Percentiles rank a stretch among this genome's conserved stretches.
Conservation (phyloP, 1,140 invertebrate genomes). For the Apis laboriosa region DNA sequence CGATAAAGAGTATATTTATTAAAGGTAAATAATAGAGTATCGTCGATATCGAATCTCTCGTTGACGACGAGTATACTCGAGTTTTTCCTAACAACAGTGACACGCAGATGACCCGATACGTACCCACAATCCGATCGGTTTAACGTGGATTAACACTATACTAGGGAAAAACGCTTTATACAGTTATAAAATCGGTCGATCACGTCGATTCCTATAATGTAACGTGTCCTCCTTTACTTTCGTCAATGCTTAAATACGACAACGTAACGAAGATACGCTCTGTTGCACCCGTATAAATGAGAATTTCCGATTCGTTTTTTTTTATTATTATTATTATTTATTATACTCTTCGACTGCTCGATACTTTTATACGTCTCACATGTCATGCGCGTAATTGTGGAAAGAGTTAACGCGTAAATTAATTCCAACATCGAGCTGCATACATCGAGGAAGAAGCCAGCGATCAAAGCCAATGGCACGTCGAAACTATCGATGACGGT, state of each 20-base stretch:
- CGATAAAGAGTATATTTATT: background rate
- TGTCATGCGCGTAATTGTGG: background rate
- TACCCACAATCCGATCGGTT: background rate
- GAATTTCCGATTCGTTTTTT: constrained; percentile 1
- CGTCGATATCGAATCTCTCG: background rate
- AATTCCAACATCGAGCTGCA: background rate
- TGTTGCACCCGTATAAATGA: constrained; percentile 13
- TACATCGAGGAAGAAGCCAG: background rate
- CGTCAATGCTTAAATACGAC: constrained; percentile 37
- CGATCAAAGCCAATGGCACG: background rate
- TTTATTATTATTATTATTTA: background rate
- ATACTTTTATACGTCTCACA: constrained; percentile 3
- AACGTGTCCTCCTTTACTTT: constrained; percentile 3
- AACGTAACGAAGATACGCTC: constrained; percentile 28
- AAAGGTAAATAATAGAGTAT: constrained; percentile 19
- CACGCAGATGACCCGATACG: no score
- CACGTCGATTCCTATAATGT: background rate
- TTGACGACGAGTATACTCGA: background rate
- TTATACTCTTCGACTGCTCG: background rate
- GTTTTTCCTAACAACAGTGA: background rate
- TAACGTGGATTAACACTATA: background rate
- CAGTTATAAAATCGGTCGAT: constrained; percentile 3
- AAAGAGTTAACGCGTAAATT: constrained; percentile 24
- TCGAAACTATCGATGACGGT: constrained; percentile 15
- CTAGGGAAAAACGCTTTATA: background rate